A percentile compares a stretch with the other conserved stretches of the same genome.
Conservation (phyloP, 2,888 invertebrate species). For the Acrocera orbiculus region DNA sequence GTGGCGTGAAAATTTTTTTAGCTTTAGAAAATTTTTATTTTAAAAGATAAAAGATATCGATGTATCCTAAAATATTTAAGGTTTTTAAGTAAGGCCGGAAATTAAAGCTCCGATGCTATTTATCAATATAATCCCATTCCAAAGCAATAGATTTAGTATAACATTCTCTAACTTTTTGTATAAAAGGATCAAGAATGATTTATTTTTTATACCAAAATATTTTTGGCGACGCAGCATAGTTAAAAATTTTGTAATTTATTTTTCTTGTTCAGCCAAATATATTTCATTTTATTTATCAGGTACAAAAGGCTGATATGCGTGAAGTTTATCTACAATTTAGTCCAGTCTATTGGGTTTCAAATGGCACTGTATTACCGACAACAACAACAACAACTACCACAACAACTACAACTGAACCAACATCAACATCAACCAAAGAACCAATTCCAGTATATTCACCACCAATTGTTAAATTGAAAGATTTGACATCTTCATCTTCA, state of each 20-base stretch:
- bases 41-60: no score
- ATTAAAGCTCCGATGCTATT: no score
- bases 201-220: no score
- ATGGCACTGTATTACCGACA: conserved; percentile 61
- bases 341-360: conserved; percentile 57
- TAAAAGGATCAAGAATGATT: no score
- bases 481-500: neutral
- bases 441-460: conserved; percentile 31
- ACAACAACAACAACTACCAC: conserved; percentile 47
- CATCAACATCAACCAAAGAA: conserved; percentile 36
- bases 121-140: no score
- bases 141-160: neutral
- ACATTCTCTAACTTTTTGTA: no score
- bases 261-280: conserved; percentile 1
- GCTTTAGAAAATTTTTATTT: no score
- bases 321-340: conserved; percentile 56
- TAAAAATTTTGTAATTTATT: neutral
- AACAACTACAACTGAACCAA: conserved; percentile 36
- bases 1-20: no score
- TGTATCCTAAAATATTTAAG: no score
- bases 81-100: no score
- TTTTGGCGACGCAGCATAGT: no score
- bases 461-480: conserved; percentile 21
- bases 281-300: conserved; percentile 15
- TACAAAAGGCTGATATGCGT: conserved; percentile 42